phyloP scores from a whole-genome alignment of 2,888 invertebrate genomes.

The Heliconius ismenius region DNA sequence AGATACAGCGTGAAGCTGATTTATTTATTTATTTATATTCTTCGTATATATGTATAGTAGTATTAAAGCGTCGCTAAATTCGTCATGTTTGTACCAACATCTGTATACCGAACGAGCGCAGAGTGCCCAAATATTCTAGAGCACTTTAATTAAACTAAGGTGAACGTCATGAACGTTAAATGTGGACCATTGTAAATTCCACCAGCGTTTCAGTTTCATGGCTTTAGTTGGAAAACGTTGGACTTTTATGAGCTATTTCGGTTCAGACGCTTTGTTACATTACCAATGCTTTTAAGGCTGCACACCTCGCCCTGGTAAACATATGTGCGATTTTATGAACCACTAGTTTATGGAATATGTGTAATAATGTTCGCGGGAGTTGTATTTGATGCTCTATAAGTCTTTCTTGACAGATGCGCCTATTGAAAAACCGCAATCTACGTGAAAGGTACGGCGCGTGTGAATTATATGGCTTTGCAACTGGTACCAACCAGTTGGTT shows the following conservation, averaged over 20 bases:
- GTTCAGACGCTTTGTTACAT: constrained; percentile 83
- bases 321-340: constrained; percentile 77
- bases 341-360: constrained; percentile 76
- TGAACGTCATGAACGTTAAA: constrained; percentile 77
- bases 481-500: not conserved
- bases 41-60: too few relatives aligned
- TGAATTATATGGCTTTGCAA: constrained; percentile 12
- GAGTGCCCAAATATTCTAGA: constrained; percentile 45
- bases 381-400: constrained; percentile 48
- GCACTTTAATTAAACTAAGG: constrained; percentile 80
- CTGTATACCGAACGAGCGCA: constrained; percentile 24
- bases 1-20: too few relatives aligned
- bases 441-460: constrained; percentile 28
- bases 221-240: constrained; percentile 81
- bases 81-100: not conserved
- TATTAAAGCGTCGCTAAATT: not conserved
- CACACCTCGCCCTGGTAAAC: constrained; percentile 78
- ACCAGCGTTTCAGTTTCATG: constrained; percentile 79
- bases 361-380: constrained; percentile 65
- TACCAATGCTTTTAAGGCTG: constrained; percentile 83
- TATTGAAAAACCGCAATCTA: constrained; percentile 49
- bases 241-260: constrained; percentile 82
- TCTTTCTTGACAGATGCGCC: constrained; percentile 54
- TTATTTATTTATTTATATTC: too few relatives aligned
- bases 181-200: constrained; percentile 81